phyloP scores from a whole-genome alignment of 2,888 invertebrate genomes.

The Pharmacophagus antenor region DNA sequence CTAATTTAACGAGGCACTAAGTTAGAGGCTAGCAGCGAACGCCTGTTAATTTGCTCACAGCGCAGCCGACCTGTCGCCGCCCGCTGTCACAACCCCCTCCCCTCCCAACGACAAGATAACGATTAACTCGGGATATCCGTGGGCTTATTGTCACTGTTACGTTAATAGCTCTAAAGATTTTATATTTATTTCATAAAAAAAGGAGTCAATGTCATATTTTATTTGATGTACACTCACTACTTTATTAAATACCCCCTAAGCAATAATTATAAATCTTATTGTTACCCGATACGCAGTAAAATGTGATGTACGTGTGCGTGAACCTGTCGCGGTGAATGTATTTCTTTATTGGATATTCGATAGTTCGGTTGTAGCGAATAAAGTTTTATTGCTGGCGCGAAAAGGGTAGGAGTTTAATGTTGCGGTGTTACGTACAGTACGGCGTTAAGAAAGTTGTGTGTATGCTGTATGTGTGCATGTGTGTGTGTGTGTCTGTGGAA shows the following conservation, averaged over 20 bases:
- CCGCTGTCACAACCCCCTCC: constrained; percentile 69
- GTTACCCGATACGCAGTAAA: no score
- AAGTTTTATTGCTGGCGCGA: constrained; percentile 67
- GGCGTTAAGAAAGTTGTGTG: no score
- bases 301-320: no score
- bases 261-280: no score
- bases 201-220: no score
- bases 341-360: constrained; percentile 68
- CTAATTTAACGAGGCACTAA: constrained; percentile 80
- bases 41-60: constrained; percentile 76
- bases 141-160: constrained; percentile 36
- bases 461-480: no score
- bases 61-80: constrained; percentile 70
- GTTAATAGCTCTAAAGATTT: not conserved
- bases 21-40: constrained; percentile 73
- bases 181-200: no score
- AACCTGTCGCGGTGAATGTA: no score
- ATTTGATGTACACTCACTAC: no score
- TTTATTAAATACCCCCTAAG: no score
- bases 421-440: not conserved
- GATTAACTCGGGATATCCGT: constrained; percentile 53
- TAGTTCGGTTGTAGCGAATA: constrained; percentile 66
- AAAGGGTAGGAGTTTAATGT: not conserved
- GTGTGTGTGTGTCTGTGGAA: constrained; percentile 25
- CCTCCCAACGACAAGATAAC: constrained; percentile 47